phyloP scores from a whole-genome alignment of 1,140 invertebrate species.

The Bradysia coprophila region DNA sequence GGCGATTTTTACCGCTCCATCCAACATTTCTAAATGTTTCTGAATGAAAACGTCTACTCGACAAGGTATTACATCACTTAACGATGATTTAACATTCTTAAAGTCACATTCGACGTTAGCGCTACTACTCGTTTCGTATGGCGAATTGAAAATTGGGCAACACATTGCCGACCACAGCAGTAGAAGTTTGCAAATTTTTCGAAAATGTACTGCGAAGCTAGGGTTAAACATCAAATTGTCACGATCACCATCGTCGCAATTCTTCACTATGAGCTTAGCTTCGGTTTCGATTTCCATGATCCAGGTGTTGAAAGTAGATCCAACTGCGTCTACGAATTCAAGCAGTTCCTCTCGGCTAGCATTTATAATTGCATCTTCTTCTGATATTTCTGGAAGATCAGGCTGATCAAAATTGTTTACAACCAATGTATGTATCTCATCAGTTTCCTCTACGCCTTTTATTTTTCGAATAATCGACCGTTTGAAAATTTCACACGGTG shows the following conservation, averaged over 20 bases:
- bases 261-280: background rate
- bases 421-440: too few relatives aligned
- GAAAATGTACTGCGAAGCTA: background rate
- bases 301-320: background rate
- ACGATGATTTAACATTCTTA: background rate
- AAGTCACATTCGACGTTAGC: background rate
- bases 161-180: background rate
- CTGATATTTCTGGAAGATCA: background rate
- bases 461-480: background rate
- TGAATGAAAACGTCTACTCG: background rate
- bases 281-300: background rate
- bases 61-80: background rate
- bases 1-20: background rate
- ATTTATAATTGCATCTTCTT: background rate
- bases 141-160: background rate
- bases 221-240: background rate
- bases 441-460: background rate
- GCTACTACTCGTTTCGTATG: background rate
- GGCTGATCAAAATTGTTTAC: background rate
- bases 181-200: background rate
- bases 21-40: background rate
- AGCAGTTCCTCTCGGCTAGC: background rate
- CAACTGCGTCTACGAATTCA: background rate
- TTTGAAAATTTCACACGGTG: background rate
- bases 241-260: background rate